A percentile compares a stretch with the other conserved stretches of the same genome.
These are phyloP conservation scores for Carapus acus DNA, from an alignment of 2,797 vertebrate species.

Conservation along the genomic window DNA sequence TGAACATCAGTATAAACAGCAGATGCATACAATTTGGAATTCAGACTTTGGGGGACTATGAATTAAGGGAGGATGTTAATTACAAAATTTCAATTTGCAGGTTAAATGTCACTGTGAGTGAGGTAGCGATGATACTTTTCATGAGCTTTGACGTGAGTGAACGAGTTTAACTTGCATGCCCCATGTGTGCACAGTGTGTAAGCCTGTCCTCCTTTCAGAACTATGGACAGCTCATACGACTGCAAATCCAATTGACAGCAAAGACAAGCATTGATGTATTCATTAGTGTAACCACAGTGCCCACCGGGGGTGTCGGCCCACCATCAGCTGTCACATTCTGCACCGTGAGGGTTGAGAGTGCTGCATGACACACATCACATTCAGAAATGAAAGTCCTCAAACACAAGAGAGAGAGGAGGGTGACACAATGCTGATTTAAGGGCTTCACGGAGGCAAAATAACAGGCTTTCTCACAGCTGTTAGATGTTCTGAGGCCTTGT, in stretches of 20 bases:
- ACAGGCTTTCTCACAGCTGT: not conserved
- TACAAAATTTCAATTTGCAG: not conserved
- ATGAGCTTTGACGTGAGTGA: too few species aligned
- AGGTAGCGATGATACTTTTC: too few species aligned
- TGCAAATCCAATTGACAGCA: not conserved
- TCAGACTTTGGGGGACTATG: too few species aligned
- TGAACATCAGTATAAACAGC: too few species aligned
- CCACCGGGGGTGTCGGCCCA: conserved; percentile 13
- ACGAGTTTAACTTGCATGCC: not conserved
- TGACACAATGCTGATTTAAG: conserved; percentile 10
- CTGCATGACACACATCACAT: conserved; percentile 13
- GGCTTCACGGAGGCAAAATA: not conserved
- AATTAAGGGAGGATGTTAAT: not conserved
- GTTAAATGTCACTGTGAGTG: conserved; percentile 6
- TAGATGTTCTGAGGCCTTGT: not conserved
- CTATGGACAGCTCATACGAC: not conserved
- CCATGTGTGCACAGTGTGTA: not conserved
- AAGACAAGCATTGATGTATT: too few species aligned
- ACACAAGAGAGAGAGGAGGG: conserved; percentile 29
- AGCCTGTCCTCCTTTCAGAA: conserved; percentile 2
- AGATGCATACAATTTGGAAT: too few species aligned
- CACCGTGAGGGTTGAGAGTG: conserved; percentile 31
- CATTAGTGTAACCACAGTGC: conserved; percentile 14
- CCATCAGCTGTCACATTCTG: conserved; percentile 20
- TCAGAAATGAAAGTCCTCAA: conserved; percentile 27